Base-by-base conservation (phyloP, 2,113 vertebrate species). In the Podarcis cretensis region DNA sequence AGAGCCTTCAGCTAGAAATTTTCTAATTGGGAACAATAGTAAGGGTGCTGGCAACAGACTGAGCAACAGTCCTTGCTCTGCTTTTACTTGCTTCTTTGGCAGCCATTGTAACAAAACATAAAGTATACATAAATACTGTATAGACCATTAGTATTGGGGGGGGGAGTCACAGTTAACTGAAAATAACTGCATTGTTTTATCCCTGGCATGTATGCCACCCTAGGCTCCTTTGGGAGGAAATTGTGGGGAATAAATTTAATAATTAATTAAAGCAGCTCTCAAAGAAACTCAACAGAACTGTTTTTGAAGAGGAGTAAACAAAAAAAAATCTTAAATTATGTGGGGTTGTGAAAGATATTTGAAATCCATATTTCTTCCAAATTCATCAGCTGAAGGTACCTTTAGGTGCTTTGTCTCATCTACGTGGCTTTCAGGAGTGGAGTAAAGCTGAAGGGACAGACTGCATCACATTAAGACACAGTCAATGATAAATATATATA, bases 11-110 rank as follows among this genome's bases (percentile, higher is more conserved):
- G 95, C 94, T 96, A 96, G 96, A 97, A 95, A 96, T 97, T 97
- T 98, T 97, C 95, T 97, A 97, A 92, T 96, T 94, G 96, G 96
- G 97, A 96, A 97, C 90, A 97, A 96, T 96, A 95, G 4, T 23
- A 87, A 91, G 86, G 3, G 0, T 92, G 94, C 91, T 90, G 93
- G 92, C 81, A 95, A 87, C 87, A 95, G 94, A 94, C 93, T 89
- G 91, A 93, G 93, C 71, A 93, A 78, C 85, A 95, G 86, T 73
- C 92, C 94, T 40, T 65, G 74, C 74, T 66, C 43, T 69, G 66
- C 65, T 89, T 84, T 71, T 89, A 76, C 87, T 91, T 94, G 92
- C 48, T 95, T 90, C 79, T 94, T 92, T 92, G 93, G 91, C 94
- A 95, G 57, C 77, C 91, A 94, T 88, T 84, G 84, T 63, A 63